Base-by-base conservation (phyloP, 2,113 vertebrate genomes). In the Ranitomeya variabilis region DNA sequence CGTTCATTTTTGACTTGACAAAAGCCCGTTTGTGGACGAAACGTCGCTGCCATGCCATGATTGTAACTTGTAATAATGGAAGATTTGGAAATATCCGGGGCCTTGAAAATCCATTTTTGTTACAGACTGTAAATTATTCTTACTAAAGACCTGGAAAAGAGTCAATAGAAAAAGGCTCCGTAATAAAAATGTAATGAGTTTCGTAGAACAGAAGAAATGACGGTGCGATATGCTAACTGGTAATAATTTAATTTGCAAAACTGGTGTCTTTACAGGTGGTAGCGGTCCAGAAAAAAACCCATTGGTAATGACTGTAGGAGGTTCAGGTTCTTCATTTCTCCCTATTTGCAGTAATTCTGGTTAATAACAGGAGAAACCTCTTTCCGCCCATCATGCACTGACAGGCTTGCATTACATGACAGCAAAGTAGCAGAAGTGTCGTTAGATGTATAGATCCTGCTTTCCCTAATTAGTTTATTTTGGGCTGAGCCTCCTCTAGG, bases 401-500 rank as follows among this genome's bases (percentile, higher is more conserved):
- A 67, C 21, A 67, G 64, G 19, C 10, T 9, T n/a, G 64, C 14
- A 37, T 73, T 73, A 73, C 37, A 37, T 37, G 37, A 74, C 31
- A 60, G 78, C 21, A 31, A 9, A 16, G 21, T 16, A 60, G 76
- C 52, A 26, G n/a, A 59, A 18, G 55, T 31, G 15, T 26, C 13
- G 15, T 21, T 69, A 69, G 21, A 83, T 19, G 81, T 52, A 83
- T 83, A 67, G 81, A 66, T 52, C 21, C 62, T n/a, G 11, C 18
- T 54, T 60, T 52, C 45, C 14, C 62, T 67, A 67, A 83, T 67
- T 67, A 51, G 64, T 83, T 83, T 83, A 83, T 83, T 59, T 86
- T 21, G 26, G 71, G 10, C 71, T 45, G n/a, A 4, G 26, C 6
- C 78, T 78, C 21, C 45, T 86, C 73, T 7, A 77, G 23, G 55